Evolutionary conservation across 2,888 invertebrate species (phyloP), one percentile per base, ranked within the genome.

Genomic region (Chalcis sispes): DNA sequence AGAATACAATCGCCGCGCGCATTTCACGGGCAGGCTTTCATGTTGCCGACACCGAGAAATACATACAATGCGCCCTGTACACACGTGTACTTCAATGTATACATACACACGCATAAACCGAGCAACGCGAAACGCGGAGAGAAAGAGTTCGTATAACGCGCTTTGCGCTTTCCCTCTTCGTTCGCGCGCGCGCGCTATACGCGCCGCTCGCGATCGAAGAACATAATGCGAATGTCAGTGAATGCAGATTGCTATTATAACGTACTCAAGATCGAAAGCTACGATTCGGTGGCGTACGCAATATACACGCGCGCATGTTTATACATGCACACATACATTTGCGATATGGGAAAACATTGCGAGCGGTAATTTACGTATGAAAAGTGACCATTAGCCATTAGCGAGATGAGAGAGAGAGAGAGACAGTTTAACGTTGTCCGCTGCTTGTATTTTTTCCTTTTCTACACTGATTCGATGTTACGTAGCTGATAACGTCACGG

Each of bases 1-100:
- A 74, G 80, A 82, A 82, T 80, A 83, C 84, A 84, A 84, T 85
- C 82, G 83, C 81, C 80, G 80, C 82, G 83, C 83, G 81, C 70
- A 71, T 82, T 84, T 84, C 83, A 83, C 82, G 83, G 75, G 80
- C 79, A 76, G 73, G 79, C 84, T 83, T 83, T 85, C 83, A 84
- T 83, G 83, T 84, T 79, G 84, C 84, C 85, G 84, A 82, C 83
- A 73, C 78, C 20, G 42, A 7, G 80, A 77, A n/a, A 71, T 72
- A 8, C 50, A 50, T 7, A 18, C 50, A 18, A 8, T 50, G 8
- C 8, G 15, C 15, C 8, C 20, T 18, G 25, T 54, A 27, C 27
- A 54, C 27, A 54, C 27, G 23, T n/a, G 13, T 46, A 46, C 46
- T 36, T 36, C 36, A n/a, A 36, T 36, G 36, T 36, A 36, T 36